These are phyloP conservation scores for Caenorhabditis parvicauda DNA, from an alignment of 2,888 invertebrate genomes.

Conservation along the genomic window DNA sequence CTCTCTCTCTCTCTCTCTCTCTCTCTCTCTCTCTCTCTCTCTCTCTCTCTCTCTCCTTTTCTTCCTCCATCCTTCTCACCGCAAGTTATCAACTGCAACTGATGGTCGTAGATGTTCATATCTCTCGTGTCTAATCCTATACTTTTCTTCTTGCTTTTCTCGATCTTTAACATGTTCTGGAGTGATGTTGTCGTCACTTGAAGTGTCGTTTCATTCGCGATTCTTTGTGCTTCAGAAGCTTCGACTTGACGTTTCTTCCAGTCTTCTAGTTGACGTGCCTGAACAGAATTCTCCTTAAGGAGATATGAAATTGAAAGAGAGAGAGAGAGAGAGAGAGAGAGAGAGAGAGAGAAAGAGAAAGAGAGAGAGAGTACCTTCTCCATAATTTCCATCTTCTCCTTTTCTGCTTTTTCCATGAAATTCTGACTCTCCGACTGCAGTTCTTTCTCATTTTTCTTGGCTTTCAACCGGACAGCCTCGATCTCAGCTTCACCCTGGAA, in stretches of 20 bases:
- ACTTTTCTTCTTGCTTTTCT: slow-evolving; percentile 26
- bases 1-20: no score
- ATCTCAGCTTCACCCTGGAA: slow-evolving; percentile 15
- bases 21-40: no score
- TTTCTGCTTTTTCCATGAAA: slow-evolving; percentile 9
- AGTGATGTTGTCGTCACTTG: slow-evolving; percentile 18
- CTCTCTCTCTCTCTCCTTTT: no score
- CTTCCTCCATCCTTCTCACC: slow-evolving; percentile 14
- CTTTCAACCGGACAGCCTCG: slow-evolving; percentile 10
- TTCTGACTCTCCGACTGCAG: not conserved
- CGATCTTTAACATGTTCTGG: slow-evolving; percentile 18
- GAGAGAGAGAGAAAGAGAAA: not conserved
- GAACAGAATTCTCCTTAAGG: not conserved
- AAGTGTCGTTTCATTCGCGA: slow-evolving; percentile 20
- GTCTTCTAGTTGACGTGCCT: slow-evolving; percentile 9
- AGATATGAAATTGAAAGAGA: no score
- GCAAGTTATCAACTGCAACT: slow-evolving; percentile 23
- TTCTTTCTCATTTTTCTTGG: slow-evolving; percentile 12
- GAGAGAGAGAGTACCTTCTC: not conserved
- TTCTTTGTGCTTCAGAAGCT: slow-evolving; percentile 16
- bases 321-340: not conserved
- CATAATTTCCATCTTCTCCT: not conserved
- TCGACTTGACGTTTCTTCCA: slow-evolving; percentile 15
- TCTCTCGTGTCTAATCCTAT: slow-evolving; percentile 36
- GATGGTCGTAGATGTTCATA: slow-evolving; percentile 21